Base-by-base conservation (phyloP, 2,888 invertebrate species). In the Rhorus exstirpatorius region DNA sequence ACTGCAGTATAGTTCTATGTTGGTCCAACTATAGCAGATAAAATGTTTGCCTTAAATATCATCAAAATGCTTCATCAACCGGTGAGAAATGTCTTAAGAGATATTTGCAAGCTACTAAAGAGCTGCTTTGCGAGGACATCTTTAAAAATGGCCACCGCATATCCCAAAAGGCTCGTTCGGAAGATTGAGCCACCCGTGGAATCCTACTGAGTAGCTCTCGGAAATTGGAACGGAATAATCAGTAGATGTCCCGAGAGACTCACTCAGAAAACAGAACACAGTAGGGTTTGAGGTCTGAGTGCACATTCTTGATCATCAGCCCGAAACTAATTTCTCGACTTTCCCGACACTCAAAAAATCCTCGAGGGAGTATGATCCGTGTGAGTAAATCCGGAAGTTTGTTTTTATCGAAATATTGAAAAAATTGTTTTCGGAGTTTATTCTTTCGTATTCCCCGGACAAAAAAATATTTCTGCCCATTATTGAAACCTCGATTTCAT, bases 221-320 rank as follows among this genome's bases (percentile, higher is more conserved):
- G 67, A 51, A 67, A 67, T 49, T 51, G 67, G 19, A n/a, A 67
- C 49, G 49, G 67, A 67, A 67, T 67, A 51, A 67, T 31, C 31
- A 14, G 31, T 24, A 35, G 21, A 35, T 19, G 19, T 49, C 67
- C 24, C 31, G 7, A 35, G 67, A 35, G 49, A 49, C n/a, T 31
- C 17, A 26, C 26, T 51, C 19, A 51, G 35, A n/a, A 67, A 17
- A 21, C 38, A 21, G 41, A 61, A 21, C 21, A 61, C 21, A 41
- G 41, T 60, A 41, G 12, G 41, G 41, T 38, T 61, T 61, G 21
- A 46, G 17, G 17, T 46, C 17, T n/a, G 26, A 46, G 17, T 49
- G 49, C 51, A 35, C 21, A 31, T 19, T 51, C 51, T 35, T 35
- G 49, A 49, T 46, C 46, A 26, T n/a, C 65, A 24, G 46, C 21